Base-by-base conservation (phyloP, 2,113 vertebrate genomes). In the Scortum barcoo region DNA sequence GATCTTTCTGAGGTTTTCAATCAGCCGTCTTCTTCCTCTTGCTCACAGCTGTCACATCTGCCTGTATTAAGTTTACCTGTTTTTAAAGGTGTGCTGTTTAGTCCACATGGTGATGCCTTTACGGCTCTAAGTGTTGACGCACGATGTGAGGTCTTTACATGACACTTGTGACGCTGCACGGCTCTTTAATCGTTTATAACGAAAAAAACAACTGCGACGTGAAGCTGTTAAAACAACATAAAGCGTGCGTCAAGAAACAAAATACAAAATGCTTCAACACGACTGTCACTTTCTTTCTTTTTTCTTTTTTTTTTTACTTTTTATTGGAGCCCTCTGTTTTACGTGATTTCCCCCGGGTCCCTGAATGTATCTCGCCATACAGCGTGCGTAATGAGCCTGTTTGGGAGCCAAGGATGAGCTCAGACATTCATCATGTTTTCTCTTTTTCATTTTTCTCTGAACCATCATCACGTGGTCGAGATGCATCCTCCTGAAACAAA, bases 41-140 rank as follows among this genome's bases (percentile, higher is more conserved):
- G n/a, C n/a, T n/a, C n/a, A n/a, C n/a, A n/a, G n/a, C n/a, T n/a
- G n/a, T n/a, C n/a, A n/a, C n/a, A n/a, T n/a, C n/a, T n/a, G n/a
- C n/a, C n/a, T n/a, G n/a, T n/a, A n/a, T n/a, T n/a, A n/a, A n/a
- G n/a, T n/a, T n/a, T n/a, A n/a, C n/a, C n/a, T n/a, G n/a, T n/a
- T n/a, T n/a, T n/a, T n/a, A n/a, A n/a, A n/a, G n/a, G n/a, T n/a
- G n/a, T n/a, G n/a, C n/a, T n/a, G n/a, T n/a, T n/a, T n/a, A n/a
- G n/a, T n/a, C n/a, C n/a, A n/a, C n/a, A n/a, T n/a, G n/a, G n/a
- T n/a, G n/a, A n/a, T n/a, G n/a, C n/a, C n/a, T n/a, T n/a, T n/a
- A n/a, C n/a, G n/a, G n/a, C n/a, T n/a, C n/a, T 78, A 86, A 90
- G 90, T 1, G 26, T 11, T n/a, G 65, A 10, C 38, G 33, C 84